These are phyloP conservation scores for Cryptus viduatorius DNA, from an alignment of 2,888 invertebrate genomes.

Conservation along the genomic window DNA sequence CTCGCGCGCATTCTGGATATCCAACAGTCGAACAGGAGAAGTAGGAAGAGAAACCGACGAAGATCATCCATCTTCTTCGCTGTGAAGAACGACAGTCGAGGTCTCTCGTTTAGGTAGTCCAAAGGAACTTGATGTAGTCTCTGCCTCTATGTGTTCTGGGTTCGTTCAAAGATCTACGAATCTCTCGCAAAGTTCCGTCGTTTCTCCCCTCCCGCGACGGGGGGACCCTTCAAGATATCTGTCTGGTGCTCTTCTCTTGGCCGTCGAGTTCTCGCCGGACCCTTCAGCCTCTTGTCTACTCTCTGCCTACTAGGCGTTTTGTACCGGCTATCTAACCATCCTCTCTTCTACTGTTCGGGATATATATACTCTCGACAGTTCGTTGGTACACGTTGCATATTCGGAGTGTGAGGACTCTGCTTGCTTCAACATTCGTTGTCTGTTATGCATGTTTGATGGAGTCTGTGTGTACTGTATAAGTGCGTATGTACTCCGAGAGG, in stretches of 20 bases:
- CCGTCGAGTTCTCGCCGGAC: slow-evolving; percentile 48
- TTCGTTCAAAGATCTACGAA: slow-evolving; percentile 57
- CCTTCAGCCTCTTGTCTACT: slow-evolving; percentile 56
- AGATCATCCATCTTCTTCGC: slow-evolving; percentile 62
- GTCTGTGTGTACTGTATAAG: no score
- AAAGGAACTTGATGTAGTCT: not conserved
- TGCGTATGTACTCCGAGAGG: not conserved
- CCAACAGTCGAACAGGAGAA: slow-evolving; percentile 16
- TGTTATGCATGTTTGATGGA: no score
- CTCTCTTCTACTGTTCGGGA: not conserved
- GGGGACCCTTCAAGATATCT: slow-evolving; percentile 55
- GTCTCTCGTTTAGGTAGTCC: slow-evolving; percentile 14
- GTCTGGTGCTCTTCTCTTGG: slow-evolving; percentile 37
- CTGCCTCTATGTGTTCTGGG: slow-evolving; percentile 11
- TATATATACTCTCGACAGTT: slow-evolving; percentile 6
- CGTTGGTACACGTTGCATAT: slow-evolving; percentile 16
- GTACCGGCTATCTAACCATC: slow-evolving; percentile 9
- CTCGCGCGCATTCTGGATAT: slow-evolving; percentile 1
- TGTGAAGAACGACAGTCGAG: slow-evolving; percentile 35
- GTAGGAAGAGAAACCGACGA: slow-evolving; percentile 39
- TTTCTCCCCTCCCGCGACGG: not conserved
- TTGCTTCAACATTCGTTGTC: no score
- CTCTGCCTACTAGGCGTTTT: slow-evolving; percentile 18
- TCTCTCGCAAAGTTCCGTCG: slow-evolving; percentile 52
- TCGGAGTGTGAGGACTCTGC: not conserved